Evolutionary conservation across 2,797 vertebrate genomes (phyloP).

Genomic region (Cirrhinus molitorella): DNA sequence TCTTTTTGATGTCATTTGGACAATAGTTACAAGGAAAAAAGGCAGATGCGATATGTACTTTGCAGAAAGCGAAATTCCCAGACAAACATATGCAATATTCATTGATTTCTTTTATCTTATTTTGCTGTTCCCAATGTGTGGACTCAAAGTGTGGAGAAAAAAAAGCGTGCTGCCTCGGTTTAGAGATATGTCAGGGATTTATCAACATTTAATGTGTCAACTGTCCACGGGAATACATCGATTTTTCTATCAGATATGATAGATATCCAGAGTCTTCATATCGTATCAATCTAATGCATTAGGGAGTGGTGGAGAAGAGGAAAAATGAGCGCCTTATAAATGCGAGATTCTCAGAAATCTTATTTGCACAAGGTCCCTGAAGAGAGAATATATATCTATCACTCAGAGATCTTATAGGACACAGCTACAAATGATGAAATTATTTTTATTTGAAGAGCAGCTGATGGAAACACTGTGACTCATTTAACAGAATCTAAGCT

Average conservation of each 20-base stretch:
- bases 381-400: neutral
- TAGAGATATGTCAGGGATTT: conserved; percentile 40
- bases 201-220: conserved; percentile 46
- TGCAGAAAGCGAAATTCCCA: neutral
- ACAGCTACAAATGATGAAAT: neutral
- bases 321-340: neutral
- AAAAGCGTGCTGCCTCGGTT: neutral
- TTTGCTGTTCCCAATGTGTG: neutral
- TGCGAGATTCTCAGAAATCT: neutral
- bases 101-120: conserved; percentile 8
- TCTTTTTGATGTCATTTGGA: conserved; percentile 24
- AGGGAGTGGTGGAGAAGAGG: conserved; percentile 10
- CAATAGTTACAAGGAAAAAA: neutral
- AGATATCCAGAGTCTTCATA: conserved; percentile 18
- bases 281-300: conserved; percentile 25
- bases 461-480: neutral
- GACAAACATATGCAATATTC: conserved; percentile 21
- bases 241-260: conserved; percentile 47
- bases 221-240: conserved; percentile 30
- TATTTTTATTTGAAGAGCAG: neutral
- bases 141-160: neutral
- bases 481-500: neutral
- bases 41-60: neutral
- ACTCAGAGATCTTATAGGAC: neutral
- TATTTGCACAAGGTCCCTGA: conserved; percentile 22